Evolutionary conservation across 2,888 invertebrate species (phyloP).

Genomic region (Tipula helvola): DNA sequence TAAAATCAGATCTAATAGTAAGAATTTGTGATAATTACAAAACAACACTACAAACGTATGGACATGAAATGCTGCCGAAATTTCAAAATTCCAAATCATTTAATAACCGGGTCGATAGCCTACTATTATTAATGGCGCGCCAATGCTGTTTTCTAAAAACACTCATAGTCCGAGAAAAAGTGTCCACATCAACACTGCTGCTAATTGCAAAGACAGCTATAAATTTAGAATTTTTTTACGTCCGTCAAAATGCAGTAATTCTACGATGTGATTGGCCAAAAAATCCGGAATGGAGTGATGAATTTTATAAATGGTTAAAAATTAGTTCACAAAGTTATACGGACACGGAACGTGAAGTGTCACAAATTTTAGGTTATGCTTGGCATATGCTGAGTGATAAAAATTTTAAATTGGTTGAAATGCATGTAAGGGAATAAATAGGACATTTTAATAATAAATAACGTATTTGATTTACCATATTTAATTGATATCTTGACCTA

Average conservation of each 20-base stretch:
- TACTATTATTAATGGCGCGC: constrained; percentile 50
- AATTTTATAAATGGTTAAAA: constrained; percentile 54
- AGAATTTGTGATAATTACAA: constrained; percentile 48
- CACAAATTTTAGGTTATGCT: constrained; percentile 48
- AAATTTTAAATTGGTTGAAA: constrained; percentile 42
- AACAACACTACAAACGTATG: constrained; percentile 49
- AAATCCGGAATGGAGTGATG: constrained; percentile 51
- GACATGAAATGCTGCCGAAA: constrained; percentile 52
- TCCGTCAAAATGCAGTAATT: constrained; percentile 60
- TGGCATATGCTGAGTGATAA: constrained; percentile 57
- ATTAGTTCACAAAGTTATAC: constrained; percentile 49
- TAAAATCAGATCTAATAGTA: constrained; percentile 40
- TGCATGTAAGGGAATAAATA: constrained; percentile 25
- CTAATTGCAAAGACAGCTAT: constrained; percentile 52
- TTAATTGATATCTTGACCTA: not conserved
- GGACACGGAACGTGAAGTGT: constrained; percentile 52
- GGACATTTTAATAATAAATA: not conserved
- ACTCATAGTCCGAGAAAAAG: constrained; percentile 59
- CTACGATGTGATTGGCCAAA: constrained; percentile 56
- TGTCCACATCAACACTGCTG: constrained; percentile 65
- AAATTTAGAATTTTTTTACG: constrained; percentile 46
- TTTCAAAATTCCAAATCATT: constrained; percentile 54
- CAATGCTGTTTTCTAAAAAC: constrained; percentile 55
- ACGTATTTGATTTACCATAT: not conserved
- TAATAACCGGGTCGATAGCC: constrained; percentile 54